Evolutionary conservation across 2,113 vertebrate genomes (phyloP).

Genomic region (Grallaria varia): DNA sequence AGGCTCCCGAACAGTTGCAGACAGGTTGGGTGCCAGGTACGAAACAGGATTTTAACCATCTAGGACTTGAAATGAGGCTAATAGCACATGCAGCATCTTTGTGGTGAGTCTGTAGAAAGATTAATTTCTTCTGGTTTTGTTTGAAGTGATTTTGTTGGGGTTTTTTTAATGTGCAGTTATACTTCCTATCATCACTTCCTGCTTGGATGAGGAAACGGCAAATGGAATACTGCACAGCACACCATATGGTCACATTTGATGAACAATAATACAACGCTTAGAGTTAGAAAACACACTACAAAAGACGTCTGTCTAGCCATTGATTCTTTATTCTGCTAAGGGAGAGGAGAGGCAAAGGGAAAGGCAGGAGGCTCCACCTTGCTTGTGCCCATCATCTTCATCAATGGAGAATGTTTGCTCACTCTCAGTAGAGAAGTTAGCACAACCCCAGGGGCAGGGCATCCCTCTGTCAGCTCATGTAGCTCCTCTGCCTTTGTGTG

Average conservation of each 20-base stretch:
- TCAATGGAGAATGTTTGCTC: rapidly evolving
- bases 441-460: neutral
- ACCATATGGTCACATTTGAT: neutral
- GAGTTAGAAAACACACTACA: neutral
- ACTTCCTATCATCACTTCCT: neutral
- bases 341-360: neutral
- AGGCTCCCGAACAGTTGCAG: neutral
- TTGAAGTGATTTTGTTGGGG: neutral
- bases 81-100: neutral
- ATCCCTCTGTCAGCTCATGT: neutral
- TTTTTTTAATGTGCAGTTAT: neutral
- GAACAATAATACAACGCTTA: neutral
- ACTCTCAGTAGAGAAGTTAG: neutral
- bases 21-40: neutral
- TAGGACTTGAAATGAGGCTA: neutral
- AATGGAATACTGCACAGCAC: neutral
- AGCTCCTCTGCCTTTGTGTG: neutral
- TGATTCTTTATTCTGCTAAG: neutral
- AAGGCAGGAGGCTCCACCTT: neutral
- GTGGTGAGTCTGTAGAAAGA: rapidly evolving
- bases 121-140: neutral
- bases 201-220: neutral
- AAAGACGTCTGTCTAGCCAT: neutral
- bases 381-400: neutral
- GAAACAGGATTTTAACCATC: neutral